Evolutionary conservation across 2,113 vertebrate genomes (phyloP).

Genomic region (Xiphophorus hellerii): DNA sequence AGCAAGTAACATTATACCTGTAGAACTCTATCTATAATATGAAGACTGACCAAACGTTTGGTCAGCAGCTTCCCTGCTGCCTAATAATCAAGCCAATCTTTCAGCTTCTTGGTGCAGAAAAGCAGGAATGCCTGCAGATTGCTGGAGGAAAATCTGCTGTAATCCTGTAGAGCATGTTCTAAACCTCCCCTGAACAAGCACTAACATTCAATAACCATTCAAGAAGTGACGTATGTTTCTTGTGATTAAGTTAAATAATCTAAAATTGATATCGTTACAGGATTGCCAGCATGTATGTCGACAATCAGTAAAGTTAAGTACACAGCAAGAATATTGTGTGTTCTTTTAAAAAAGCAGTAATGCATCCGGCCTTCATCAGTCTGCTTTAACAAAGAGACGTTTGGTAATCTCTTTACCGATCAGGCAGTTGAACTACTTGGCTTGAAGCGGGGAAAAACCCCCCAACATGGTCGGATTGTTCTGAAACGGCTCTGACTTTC

Average conservation of each 20-base stretch:
- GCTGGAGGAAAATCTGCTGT: background rate
- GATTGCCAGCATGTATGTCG: background rate
- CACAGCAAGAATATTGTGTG: background rate
- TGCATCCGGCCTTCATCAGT: no score
- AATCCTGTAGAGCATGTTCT: background rate
- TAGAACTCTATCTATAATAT: background rate
- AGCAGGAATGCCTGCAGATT: background rate
- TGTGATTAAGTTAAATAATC: background rate
- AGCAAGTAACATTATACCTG: background rate
- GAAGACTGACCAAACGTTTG: background rate
- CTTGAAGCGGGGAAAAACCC: no score
- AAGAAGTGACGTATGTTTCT: background rate
- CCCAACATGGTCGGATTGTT: no score
- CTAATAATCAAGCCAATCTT: slow-evolving; percentile 25
- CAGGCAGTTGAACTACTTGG: no score
- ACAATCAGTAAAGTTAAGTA: background rate
- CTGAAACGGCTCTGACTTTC: no score
- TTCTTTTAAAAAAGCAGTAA: no score
- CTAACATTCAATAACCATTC: background rate
- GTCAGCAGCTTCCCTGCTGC: slow-evolving; percentile 4
- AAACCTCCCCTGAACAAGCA: background rate
- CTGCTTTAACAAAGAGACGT: no score
- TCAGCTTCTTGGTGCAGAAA: slow-evolving; percentile 10
- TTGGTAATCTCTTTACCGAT: no score
- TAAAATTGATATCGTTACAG: background rate